Base-by-base conservation (phyloP, 2,797 vertebrate species). In the Clarias pachynema region DNA sequence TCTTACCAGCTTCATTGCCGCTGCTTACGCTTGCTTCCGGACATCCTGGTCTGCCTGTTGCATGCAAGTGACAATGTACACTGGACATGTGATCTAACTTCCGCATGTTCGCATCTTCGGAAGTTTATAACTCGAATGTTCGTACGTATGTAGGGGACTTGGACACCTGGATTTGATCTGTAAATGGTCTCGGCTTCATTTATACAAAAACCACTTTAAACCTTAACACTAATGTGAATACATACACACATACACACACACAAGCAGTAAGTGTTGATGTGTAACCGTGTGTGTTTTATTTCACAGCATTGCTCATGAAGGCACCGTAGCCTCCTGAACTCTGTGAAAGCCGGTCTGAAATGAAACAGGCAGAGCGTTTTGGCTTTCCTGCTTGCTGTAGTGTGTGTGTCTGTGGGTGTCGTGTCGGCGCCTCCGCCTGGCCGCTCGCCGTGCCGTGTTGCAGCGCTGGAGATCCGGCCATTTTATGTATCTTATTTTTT, bases 401-500 rank as follows among this genome's bases (percentile, higher is more conserved):
- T 65, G 24, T 65, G 31, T 79, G 29, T 4, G 49, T 84, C 75
- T 81, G 59, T 24, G 29, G 57, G 83, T 9, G 44, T 49, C 44
- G 44, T 63, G 72, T 60, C 31, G 69, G 34, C 53, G 24, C 66
- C 22, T 56, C 68, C 77, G n/a, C 44, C 63, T 82, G 72, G 37
- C 26, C 37, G 73, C 81, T 83, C 79, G 75, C 37, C 72, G 31
- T 60, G 84, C 82, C 29, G 84, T 65, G 69, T 82, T 74, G 81
- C 59, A 80, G 81, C 84, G 75, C 86, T 86, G 84, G 88, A 90
- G 83, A 85, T 85, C 84, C 90, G 84, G 89, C 90, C 90, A 91
- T 91, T 89, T 84, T 86, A 72, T 89, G 79, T 86, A 86, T 92
- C 91, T 92, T 81, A 89, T 90, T 89, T 91, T 88, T 93, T 92